These are phyloP conservation scores for Calycopis cecrops DNA, from an alignment of 1,140 invertebrate species.

Conservation along the genomic window DNA sequence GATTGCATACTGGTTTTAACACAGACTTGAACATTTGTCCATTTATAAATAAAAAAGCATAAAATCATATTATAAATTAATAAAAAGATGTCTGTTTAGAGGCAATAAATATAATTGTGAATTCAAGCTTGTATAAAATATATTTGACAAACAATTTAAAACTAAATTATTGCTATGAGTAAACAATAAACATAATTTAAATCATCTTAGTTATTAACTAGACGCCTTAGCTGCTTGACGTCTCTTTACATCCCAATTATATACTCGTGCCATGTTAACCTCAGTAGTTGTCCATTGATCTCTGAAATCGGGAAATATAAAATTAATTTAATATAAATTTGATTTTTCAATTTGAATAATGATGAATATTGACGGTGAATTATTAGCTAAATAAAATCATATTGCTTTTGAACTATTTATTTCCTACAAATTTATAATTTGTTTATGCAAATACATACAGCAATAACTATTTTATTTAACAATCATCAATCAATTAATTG, in stretches of 20 bases:
- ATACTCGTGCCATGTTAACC: slow-evolving; percentile 98
- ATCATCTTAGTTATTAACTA: slow-evolving; percentile 35
- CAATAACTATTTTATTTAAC: too few species aligned
- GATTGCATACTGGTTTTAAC: too few species aligned
- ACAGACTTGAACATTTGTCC: too few species aligned
- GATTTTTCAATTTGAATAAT: not conserved
- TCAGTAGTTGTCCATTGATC: slow-evolving; percentile 99
- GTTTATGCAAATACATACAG: too few species aligned
- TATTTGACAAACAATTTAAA: slow-evolving; percentile 4
- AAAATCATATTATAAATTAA: too few species aligned
- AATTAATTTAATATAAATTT: slow-evolving; percentile 6
- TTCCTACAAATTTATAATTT: too few species aligned
- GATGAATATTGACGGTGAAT: too few species aligned
- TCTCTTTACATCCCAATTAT: slow-evolving; percentile 96
- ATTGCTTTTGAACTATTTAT: too few species aligned
- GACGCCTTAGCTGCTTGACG: slow-evolving; percentile 78
- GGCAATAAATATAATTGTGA: not conserved
- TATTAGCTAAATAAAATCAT: too few species aligned
- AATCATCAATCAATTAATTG: too few species aligned
- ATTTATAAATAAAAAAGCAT: too few species aligned
- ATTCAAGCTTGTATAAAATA: slow-evolving; percentile 7
- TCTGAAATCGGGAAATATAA: slow-evolving; percentile 72
- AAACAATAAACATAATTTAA: not conserved
- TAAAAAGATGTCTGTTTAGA: too few species aligned
- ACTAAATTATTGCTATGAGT: not conserved